phyloP scores from a whole-genome alignment of 1,140 invertebrate species.

The Thaumatotibia leucotreta region DNA sequence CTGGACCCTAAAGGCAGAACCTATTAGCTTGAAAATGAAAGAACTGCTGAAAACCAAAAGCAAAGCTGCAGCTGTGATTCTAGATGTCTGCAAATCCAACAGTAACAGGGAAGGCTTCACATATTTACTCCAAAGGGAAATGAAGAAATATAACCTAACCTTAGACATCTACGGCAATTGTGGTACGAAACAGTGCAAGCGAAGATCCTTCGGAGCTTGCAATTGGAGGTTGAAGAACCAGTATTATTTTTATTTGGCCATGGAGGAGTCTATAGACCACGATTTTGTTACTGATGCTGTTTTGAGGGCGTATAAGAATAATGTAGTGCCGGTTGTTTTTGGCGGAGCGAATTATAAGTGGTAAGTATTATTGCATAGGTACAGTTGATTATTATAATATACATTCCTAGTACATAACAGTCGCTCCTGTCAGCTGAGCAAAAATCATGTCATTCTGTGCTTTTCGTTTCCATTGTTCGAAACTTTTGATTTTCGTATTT shows the following conservation, averaged over 20 bases:
- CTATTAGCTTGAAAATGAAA: constrained; percentile 27
- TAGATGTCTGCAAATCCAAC: constrained; percentile 79
- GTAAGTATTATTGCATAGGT: constrained; percentile 15
- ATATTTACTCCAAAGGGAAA: constrained; percentile 74
- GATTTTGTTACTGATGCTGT: constrained; percentile 81
- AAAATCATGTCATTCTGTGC: no score
- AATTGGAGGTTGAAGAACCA: constrained; percentile 63
- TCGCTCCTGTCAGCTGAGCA: no score
- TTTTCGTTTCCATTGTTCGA: no score
- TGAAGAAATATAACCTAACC: constrained; percentile 52
- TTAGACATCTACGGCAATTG: constrained; percentile 84
- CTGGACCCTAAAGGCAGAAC: constrained; percentile 43
- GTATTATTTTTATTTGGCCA: constrained; percentile 83
- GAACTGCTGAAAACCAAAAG: constrained; percentile 44
- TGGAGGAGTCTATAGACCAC: constrained; percentile 79
- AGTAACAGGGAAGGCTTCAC: constrained; percentile 79
- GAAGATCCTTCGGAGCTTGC: constrained; percentile 50
- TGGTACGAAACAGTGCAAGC: constrained; percentile 52
- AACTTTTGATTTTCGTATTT: no score
- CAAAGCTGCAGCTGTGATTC: constrained; percentile 78
- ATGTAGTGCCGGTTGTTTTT: constrained; percentile 75
- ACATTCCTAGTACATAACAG: no score
- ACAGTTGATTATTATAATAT: no score
- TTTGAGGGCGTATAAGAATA: constrained; percentile 65
- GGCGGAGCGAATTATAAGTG: constrained; percentile 56